A percentile compares a stretch with the other conserved stretches of the same genome.
Conservation (phyloP, 2,113 vertebrate genomes). For the Paratilapia polleni region DNA sequence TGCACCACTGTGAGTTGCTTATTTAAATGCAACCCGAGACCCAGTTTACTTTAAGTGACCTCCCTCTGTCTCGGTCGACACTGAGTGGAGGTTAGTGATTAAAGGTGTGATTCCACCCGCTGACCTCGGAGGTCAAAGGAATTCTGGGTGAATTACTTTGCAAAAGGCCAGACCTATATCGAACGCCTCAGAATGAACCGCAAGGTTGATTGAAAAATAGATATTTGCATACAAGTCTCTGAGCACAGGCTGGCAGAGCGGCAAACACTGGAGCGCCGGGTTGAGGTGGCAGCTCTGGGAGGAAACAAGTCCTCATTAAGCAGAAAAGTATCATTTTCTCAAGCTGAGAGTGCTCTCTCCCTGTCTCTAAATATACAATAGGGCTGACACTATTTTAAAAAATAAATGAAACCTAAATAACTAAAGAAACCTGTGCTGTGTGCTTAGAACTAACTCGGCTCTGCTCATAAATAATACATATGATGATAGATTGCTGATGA, state of each 20-base stretch:
- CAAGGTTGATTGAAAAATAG: constrained; percentile 73
- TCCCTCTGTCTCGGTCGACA: constrained; percentile 21
- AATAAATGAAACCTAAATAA: constrained; percentile 50
- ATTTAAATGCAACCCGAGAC: constrained; percentile 8
- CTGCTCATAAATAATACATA: constrained; percentile 75
- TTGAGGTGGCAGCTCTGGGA: constrained; percentile 6
- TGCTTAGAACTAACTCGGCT: constrained; percentile 52
- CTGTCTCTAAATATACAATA: constrained; percentile 33
- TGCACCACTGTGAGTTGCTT: background rate
- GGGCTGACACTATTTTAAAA: constrained; percentile 39
- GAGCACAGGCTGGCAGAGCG: constrained; percentile 38
- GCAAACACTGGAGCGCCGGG: constrained; percentile 13
- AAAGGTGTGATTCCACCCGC: constrained; percentile 62
- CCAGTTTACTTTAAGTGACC: constrained; percentile 38
- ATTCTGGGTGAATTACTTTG: constrained; percentile 68
- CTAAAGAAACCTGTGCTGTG: constrained; percentile 42
- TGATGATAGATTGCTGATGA: constrained; percentile 77
- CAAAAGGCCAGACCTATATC: constrained; percentile 46
- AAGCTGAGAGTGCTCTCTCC: constrained; percentile 19
- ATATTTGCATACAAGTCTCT: constrained; percentile 63
- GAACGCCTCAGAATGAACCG: constrained; percentile 48
- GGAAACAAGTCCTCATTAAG: constrained; percentile 40
- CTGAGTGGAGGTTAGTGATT: constrained; percentile 64
- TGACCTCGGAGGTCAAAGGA: constrained; percentile 67
- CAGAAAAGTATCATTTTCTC: constrained; percentile 44